Evolutionary conservation across 2,888 invertebrate species (phyloP), one percentile per base, ranked within the genome.

Genomic region (Sinohyriopsis cumingii): DNA sequence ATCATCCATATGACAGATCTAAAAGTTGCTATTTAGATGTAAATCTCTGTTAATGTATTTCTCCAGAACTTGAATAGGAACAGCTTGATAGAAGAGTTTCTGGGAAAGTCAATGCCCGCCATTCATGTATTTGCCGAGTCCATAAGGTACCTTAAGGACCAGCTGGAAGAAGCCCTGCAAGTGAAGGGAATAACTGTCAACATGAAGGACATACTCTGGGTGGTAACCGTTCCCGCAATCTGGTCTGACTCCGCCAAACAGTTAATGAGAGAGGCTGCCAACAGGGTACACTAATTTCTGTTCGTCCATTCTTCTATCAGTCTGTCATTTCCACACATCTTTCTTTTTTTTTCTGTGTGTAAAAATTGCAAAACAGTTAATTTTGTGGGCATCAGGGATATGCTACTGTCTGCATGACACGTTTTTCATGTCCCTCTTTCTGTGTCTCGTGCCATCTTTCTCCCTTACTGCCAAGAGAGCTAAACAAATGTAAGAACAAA

Each of bases 201-300:
- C 18, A 45, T 54, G 5, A 61, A 66, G 22, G 69, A 75, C 24
- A 69, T 75, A 28, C 55, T 55, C 24, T 75, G 75, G 75, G 75
- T 75, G n/a, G 57, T 75, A 1, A 75, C 75, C 6, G 75, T 75
- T 9, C 75, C 75, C 5, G 75, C 75, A 2, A 75, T 75, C 12
- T 75, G 75, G 75, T 75, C 75, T n/a, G 75, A 75, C 55, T 72
- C 75, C 3, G 69, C 75, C 5, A 75, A 75, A 66, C 75, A 75
- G 61, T 75, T 75, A 55, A 75, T 75, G 75, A 53, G 75, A 60
- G 75, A 75, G 59, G 75, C 75, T 4, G 61, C 72, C 1, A 68
- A 66, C 2, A 72, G 68, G 55, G 75, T 45, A 45, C 15, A 12
- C 45, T 45, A 15, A 12, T 2, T 12, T 45, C 15, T 45, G 45